Evolutionary conservation across 2,113 vertebrate species (phyloP).

Genomic region (Laterallus jamaicensis): DNA sequence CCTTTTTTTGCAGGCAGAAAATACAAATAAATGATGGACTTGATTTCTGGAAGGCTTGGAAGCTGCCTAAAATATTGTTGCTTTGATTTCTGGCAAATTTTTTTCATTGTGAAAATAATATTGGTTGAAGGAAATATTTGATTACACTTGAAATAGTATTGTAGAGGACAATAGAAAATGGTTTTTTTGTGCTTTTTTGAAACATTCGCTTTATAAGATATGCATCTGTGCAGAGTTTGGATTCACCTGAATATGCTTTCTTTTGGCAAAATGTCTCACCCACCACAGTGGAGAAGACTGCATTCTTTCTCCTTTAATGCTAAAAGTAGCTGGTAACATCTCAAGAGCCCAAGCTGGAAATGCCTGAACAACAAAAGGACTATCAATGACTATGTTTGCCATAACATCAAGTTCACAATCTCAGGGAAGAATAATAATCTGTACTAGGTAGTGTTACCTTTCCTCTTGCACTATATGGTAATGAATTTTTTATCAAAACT

Average conservation of each 20-base stretch:
- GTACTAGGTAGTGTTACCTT: background rate
- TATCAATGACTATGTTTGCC: background rate
- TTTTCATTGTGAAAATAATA: background rate
- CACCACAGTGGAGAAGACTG: background rate
- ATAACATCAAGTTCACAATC: background rate
- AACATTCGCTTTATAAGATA: background rate
- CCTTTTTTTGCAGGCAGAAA: background rate
- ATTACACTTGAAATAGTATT: background rate
- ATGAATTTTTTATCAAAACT: background rate
- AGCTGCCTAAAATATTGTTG: background rate
- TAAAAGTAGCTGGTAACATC: background rate
- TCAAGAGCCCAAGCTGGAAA: background rate
- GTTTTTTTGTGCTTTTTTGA: background rate
- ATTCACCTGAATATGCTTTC: background rate
- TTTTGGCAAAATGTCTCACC: background rate
- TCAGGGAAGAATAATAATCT: background rate
- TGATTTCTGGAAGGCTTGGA: background rate
- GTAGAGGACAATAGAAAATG: background rate
- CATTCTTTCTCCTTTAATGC: background rate
- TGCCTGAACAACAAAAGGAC: background rate
- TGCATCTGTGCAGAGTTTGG: background rate
- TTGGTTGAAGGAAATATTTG: background rate
- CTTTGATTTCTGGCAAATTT: background rate
- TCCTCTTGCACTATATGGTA: background rate
- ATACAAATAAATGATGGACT: background rate